Base-by-base conservation (phyloP, 2,888 invertebrate genomes). In the Tiphia femorata region DNA sequence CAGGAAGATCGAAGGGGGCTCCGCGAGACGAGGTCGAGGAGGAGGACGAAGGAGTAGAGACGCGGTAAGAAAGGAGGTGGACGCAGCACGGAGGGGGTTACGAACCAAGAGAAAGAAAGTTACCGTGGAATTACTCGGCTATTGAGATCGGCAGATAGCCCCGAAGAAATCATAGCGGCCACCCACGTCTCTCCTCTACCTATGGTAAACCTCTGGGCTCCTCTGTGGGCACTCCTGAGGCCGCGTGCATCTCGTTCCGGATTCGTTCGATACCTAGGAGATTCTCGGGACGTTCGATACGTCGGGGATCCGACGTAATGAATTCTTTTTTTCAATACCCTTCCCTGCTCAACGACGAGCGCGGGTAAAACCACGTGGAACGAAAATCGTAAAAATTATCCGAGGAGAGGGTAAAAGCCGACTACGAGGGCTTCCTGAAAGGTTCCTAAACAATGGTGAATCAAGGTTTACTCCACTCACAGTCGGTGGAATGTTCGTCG, bases 91-190 rank as follows among this genome's bases (percentile, higher is more conserved):
- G 33, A 17, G 27, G 40, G 46, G 33, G 20, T 33, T 44, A 37
- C 33, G 23, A 6, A 42, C 29, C n/a, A 27, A 16, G 23, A 27
- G 33, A 35, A 35, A 52, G 58, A 54, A 43, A 58, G 68, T 54
- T 56, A 70, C 72, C 70, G 66, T 67, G 65, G 78, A 81, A 80
- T 80, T 80, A 80, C 77, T 76, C 74, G 73, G 73, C 78, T 79
- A 81, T 80, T 73, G 79, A 80, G 80, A 81, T 80, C 75, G 70
- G 72, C 58, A 73, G 80, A 81, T 80, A 80, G 74, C 71, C 64
- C 64, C 61, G 71, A 74, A 79, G 78, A 76, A 80, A 80, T 81
- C 79, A 80, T 80, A 78, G 77, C 67, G 80, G 71, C 80, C 80
- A 80, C 80, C 80, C 80, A 80, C 79, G 79, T 70, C 62, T 64